Conservation (phyloP, 64 coral and sea anemone species). For the Hydrozoanthus tunicans region DNA sequence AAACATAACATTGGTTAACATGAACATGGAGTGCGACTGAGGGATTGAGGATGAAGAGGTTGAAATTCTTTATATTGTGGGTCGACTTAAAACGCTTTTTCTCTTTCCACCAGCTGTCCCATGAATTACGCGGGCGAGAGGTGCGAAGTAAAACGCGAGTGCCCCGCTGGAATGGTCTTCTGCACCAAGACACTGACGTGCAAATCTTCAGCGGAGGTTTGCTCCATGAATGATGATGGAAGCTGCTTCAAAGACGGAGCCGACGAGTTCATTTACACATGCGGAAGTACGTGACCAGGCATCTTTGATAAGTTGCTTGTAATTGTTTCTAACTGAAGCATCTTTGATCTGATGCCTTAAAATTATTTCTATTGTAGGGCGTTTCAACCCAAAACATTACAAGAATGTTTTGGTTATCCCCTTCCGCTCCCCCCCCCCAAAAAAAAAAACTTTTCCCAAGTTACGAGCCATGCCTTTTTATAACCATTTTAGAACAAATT, state of each 20-base stretch:
- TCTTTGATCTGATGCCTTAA: neutral
- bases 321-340: no score
- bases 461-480: no score
- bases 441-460: no score
- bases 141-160: neutral
- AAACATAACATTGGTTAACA: no score
- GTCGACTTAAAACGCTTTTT: neutral
- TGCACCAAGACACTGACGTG: neutral
- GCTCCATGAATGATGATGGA: neutral
- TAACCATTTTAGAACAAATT: no score
- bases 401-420: no score
- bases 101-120: neutral
- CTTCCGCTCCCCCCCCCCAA: no score
- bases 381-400: no score
- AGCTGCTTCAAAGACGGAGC: conserved; percentile 27
- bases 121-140: neutral
- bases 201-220: neutral
- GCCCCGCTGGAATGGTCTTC: neutral
- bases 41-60: no score
- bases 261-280: conserved; percentile 23
- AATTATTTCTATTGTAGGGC: neutral
- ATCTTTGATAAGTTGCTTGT: no score
- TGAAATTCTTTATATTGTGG: no score
- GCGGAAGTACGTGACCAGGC: conserved; percentile 16
- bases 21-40: no score